These are phyloP conservation scores for Varanus komodoensis DNA, from an alignment of 2,113 vertebrate species.

Conservation along the genomic window DNA sequence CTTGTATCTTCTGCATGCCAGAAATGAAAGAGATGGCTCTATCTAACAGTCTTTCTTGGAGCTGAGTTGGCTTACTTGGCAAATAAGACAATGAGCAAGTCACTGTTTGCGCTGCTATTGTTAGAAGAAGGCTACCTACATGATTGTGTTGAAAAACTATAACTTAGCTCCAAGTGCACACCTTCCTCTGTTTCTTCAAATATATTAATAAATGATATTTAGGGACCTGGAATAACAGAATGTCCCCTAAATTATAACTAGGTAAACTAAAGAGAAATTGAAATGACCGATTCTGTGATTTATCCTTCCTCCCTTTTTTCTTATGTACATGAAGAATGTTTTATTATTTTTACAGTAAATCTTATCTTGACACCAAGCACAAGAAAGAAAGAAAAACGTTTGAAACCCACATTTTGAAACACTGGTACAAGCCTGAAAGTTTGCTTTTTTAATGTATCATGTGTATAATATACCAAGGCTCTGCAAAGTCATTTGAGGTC, in stretches of 20 bases:
- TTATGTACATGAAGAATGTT: constrained; percentile 21
- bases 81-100: background rate
- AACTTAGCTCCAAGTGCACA: background rate
- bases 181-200: background rate
- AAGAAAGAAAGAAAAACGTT: background rate
- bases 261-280: constrained; percentile 14
- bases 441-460: constrained; percentile 20
- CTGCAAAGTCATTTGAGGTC: constrained; percentile 38
- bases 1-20: background rate
- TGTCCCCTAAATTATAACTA: background rate
- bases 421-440: constrained; percentile 9
- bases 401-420: constrained; percentile 23
- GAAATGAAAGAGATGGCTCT: background rate
- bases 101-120: background rate
- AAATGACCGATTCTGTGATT: constrained; percentile 20
- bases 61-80: background rate
- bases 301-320: background rate
- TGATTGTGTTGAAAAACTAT: background rate
- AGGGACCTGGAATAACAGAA: constrained; percentile 20
- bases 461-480: constrained; percentile 17
- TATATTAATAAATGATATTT: constrained; percentile 1
- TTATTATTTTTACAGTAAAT: constrained; percentile 40
- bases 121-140: background rate
- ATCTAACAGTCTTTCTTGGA: background rate
- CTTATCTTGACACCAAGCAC: constrained; percentile 23